Base-by-base conservation (phyloP, 1,140 invertebrate species). In the Pristionchus pacificus region DNA sequence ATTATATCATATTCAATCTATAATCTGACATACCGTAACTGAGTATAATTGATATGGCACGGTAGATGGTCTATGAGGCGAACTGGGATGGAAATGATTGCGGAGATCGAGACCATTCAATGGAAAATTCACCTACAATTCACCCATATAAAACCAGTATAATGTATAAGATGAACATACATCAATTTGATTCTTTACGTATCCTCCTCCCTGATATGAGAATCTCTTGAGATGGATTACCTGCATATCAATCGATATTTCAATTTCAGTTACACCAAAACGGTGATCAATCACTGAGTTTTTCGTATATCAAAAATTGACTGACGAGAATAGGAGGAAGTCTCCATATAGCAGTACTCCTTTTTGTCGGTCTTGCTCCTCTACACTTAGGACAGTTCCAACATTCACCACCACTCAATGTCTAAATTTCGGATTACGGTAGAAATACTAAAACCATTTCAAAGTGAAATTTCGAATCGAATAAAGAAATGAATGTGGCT, bases 261-360 rank as follows among this genome's bases (percentile, higher is more conserved):
- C 3, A 29, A 13, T 61, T 15, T 14, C 3, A 38, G 55, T 15
- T 15, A 24, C 14, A n/a, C n/a, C n/a, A n/a, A n/a, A n/a, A n/a
- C n/a, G n/a, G n/a, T n/a, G n/a, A n/a, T n/a, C n/a, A n/a, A n/a
- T n/a, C n/a, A n/a, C n/a, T n/a, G n/a, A n/a, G n/a, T n/a, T n/a
- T n/a, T n/a, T n/a, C n/a, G n/a, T n/a, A n/a, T n/a, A n/a, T n/a
- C n/a, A n/a, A n/a, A n/a, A n/a, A n/a, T n/a, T n/a, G n/a, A n/a
- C n/a, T n/a, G 78, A 93, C 91, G 78, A 94, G 85, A 77, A 93
- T 89, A 10, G 91, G 92, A 71, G 92, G 92, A 71, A 92, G 84
- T 71, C 91, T 88, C 92, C 92, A 94, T 63, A 94, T 91, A 15
- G 49, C 58, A n/a, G 65, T 67, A 19, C 27, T 19, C 15, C 65